phyloP scores from a whole-genome alignment of 64 coral and sea anemone species.

The Montipora capricornis region DNA sequence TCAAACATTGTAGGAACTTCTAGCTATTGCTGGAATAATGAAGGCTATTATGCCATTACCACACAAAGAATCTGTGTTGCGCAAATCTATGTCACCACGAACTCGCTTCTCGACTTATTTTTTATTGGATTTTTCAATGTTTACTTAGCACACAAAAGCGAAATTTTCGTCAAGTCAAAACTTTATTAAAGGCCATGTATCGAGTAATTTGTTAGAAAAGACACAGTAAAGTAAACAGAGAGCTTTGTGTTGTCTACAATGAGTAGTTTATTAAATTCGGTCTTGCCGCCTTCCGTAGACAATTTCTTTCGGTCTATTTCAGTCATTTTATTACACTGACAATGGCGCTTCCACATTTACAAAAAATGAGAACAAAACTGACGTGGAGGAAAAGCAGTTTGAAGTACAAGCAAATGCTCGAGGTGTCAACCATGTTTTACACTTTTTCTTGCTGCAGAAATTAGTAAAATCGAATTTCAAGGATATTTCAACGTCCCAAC shows the following conservation, averaged over 20 bases:
- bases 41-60: neutral
- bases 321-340: constrained; percentile 81
- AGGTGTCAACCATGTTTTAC: neutral
- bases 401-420: too few species aligned
- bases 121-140: constrained; percentile 77
- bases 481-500: neutral
- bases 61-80: neutral
- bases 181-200: constrained; percentile 93
- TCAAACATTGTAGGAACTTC: constrained; percentile 33
- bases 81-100: neutral
- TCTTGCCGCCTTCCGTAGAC: constrained; percentile 69
- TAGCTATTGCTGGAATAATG: neutral
- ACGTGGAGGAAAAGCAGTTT: too few species aligned
- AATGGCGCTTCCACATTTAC: constrained; percentile 37
- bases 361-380: constrained; percentile 4
- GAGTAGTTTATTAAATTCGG: constrained; percentile 65
- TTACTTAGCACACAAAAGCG: constrained; percentile 90
- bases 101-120: constrained; percentile 18
- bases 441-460: neutral
- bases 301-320: constrained; percentile 74
- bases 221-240: constrained; percentile 79
- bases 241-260: constrained; percentile 78
- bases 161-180: constrained; percentile 85
- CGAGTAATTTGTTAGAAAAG: constrained; percentile 87
- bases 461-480: neutral